A percentile compares a stretch with the other conserved stretches of the same genome.
Conservation (phyloP, 2,113 vertebrate genomes). For the Stictonetta naevosa region DNA sequence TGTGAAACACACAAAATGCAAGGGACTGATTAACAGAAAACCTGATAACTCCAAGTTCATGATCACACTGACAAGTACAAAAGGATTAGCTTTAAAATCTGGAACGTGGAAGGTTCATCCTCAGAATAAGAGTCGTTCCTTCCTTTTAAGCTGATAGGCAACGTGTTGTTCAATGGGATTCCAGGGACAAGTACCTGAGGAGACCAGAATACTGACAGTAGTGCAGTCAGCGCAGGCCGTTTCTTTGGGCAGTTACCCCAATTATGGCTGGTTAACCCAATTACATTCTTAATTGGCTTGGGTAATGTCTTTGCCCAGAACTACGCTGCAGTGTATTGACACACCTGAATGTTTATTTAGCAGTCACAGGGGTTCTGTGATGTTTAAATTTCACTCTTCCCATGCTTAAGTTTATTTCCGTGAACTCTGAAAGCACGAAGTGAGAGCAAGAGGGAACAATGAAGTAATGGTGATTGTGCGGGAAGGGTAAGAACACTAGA, state of each 20-base stretch:
- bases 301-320: neutral
- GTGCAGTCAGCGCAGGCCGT: neutral
- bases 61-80: neutral
- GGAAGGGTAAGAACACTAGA: neutral
- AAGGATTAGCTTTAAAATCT: neutral
- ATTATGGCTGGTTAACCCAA: neutral
- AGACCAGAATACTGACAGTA: neutral
- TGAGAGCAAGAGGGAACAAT: rapidly evolving
- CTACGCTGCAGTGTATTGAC: neutral
- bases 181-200: rapidly evolving
- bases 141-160: neutral
- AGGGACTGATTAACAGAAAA: neutral
- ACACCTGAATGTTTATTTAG: neutral
- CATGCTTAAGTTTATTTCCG: neutral
- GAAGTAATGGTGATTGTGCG: rapidly evolving
- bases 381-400: neutral
- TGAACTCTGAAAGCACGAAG: neutral
- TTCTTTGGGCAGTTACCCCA: neutral
- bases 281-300: neutral
- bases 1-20: constrained; percentile 55
- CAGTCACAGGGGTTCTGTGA: neutral
- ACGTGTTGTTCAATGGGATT: rapidly evolving
- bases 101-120: neutral
- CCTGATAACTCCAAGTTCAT: neutral
- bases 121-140: neutral